These are phyloP conservation scores for Drosophila littoralis DNA, from an alignment of 1,140 invertebrate genomes.

Conservation along the genomic window DNA sequence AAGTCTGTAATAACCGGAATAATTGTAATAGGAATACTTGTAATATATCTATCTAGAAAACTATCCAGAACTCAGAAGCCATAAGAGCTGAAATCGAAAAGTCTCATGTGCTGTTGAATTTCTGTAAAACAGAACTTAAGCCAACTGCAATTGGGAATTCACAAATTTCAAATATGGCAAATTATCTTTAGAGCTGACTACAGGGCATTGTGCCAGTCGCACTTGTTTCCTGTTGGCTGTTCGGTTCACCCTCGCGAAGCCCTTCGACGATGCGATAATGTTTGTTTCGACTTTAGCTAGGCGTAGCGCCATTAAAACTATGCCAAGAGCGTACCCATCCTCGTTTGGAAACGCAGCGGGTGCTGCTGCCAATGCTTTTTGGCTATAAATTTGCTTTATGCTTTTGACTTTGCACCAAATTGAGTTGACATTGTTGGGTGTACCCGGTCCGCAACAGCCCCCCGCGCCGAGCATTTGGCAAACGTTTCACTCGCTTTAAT, in stretches of 20 bases:
- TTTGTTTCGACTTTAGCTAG: constrained; percentile 30
- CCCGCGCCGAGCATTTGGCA: background rate
- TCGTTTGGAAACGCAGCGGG: constrained; percentile 23
- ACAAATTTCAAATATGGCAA: background rate
- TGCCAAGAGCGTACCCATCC: constrained; percentile 14
- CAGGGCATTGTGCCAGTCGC: background rate
- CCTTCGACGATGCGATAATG: constrained; percentile 14
- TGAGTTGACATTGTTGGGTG: constrained; percentile 24
- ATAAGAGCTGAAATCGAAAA: no score
- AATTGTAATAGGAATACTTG: no score
- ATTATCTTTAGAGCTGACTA: background rate
- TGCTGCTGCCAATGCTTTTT: constrained; percentile 34
- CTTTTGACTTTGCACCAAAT: constrained; percentile 31
- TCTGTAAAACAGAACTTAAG: no score
- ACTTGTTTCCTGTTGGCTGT: no score
- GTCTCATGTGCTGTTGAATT: no score
- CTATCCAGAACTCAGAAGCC: no score
- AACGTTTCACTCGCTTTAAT: constrained; percentile 55
- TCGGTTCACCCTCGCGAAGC: constrained; percentile 8
- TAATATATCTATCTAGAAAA: no score
- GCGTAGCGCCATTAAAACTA: constrained; percentile 55
- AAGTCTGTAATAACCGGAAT: no score
- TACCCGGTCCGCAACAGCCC: background rate
- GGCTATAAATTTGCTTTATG: constrained; percentile 48
- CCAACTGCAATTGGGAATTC: background rate